Evolutionary conservation across 2,888 invertebrate species (phyloP).

Genomic region (Orthosia gothica): DNA sequence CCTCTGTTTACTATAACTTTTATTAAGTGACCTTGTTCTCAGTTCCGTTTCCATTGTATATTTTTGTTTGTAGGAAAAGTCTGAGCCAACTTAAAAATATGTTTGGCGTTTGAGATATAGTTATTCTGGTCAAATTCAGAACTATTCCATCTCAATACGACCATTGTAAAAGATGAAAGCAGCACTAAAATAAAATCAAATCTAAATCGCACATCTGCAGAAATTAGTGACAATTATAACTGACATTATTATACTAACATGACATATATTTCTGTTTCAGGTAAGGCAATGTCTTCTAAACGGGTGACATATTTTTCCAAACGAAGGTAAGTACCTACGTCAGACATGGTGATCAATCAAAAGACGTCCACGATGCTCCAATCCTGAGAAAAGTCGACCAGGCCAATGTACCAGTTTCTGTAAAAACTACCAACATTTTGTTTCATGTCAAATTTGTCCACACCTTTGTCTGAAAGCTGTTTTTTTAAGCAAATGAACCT

Average conservation of each 20-base stretch:
- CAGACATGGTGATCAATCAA: slow-evolving; percentile 78
- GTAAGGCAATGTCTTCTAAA: slow-evolving; percentile 90
- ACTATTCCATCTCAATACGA: slow-evolving; percentile 21
- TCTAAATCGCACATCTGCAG: slow-evolving; percentile 32
- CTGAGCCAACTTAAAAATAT: not conserved
- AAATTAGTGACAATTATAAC: slow-evolving; percentile 52
- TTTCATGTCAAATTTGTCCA: slow-evolving; percentile 72
- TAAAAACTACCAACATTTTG: slow-evolving; percentile 62
- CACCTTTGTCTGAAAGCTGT: slow-evolving; percentile 67
- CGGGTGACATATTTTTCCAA: slow-evolving; percentile 83
- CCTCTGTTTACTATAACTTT: slow-evolving; percentile 52
- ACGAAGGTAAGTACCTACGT: slow-evolving; percentile 82
- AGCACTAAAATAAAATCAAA: slow-evolving; percentile 46
- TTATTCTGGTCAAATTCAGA: slow-evolving; percentile 20
- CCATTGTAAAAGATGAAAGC: slow-evolving; percentile 41
- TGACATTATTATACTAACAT: slow-evolving; percentile 62
- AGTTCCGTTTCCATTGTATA: slow-evolving; percentile 31
- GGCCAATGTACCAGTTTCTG: slow-evolving; percentile 78
- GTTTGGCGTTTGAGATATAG: not conserved
- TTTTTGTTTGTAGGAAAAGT: slow-evolving; percentile 24
- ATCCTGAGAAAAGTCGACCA: slow-evolving; percentile 66
- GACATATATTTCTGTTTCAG: slow-evolving; percentile 85
- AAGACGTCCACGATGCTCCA: slow-evolving; percentile 60
- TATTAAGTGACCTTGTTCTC: slow-evolving; percentile 34
- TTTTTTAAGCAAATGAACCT: slow-evolving; percentile 81